These are phyloP conservation scores for Sigmodon hispidus DNA, from an alignment of 2,113 vertebrate species.

Conservation along the genomic window DNA sequence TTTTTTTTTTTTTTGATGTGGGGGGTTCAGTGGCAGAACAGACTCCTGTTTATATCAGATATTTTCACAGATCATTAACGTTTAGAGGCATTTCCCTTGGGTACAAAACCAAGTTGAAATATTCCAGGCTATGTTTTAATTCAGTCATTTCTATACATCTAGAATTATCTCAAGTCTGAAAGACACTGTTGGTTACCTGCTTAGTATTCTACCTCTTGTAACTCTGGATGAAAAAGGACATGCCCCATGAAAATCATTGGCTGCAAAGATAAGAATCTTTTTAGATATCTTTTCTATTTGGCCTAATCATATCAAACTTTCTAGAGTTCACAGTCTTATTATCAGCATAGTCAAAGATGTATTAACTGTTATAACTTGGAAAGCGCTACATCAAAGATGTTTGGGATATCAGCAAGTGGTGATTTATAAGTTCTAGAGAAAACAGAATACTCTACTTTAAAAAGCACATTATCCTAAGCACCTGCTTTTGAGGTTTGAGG, in stretches of 20 bases:
- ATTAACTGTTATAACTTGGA: not conserved
- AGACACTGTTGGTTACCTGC: not conserved
- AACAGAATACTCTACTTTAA: not conserved
- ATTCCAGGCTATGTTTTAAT: slow-evolving; percentile 1
- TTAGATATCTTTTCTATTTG: slow-evolving; percentile 2
- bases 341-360: not conserved
- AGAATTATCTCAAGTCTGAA: not conserved
- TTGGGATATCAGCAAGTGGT: not conserved
- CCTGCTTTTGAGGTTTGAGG: not conserved
- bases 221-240: not conserved
- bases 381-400: not conserved
- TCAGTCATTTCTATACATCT: not conserved
- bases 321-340: not conserved
- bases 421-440: not conserved
- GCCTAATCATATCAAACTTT: not conserved
- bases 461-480: not conserved
- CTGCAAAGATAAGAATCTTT: not conserved
- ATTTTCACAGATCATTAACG: slow-evolving; percentile 25
- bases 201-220: not conserved
- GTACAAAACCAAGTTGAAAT: not conserved
- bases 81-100: slow-evolving; percentile 27
- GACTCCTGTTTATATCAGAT: not conserved
- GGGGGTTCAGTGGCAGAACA: not conserved
- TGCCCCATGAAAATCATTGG: not conserved
- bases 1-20: not conserved